Evolutionary conservation across 2,113 vertebrate genomes (phyloP).

Genomic region (Triplophysa siluroides): DNA sequence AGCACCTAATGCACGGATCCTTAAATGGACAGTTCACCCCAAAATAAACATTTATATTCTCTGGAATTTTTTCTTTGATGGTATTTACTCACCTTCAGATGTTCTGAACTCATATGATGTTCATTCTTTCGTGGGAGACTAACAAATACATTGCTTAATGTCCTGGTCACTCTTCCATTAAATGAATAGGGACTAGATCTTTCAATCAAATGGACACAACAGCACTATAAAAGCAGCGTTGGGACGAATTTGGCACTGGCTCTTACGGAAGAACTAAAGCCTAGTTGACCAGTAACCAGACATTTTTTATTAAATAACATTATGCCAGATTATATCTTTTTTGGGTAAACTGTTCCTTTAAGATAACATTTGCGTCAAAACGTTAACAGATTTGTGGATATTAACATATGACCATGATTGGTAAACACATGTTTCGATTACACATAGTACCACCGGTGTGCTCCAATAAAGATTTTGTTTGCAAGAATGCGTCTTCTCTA

Average conservation of each 20-base stretch:
- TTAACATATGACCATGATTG: not conserved
- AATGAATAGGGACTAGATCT: not conserved
- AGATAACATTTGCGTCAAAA: not conserved
- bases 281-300: no score
- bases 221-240: no score
- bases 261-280: no score
- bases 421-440: not conserved
- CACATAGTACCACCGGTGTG: not conserved
- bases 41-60: not conserved
- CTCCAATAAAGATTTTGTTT: slow-evolving; percentile 6
- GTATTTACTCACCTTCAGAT: not conserved
- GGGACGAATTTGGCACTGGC: no score
- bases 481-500: slow-evolving; percentile 43
- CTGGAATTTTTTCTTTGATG: not conserved
- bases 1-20: slow-evolving; percentile 20
- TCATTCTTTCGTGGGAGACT: not conserved
- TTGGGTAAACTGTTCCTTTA: slow-evolving; percentile 4
- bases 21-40: not conserved
- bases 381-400: not conserved
- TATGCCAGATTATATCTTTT: not conserved
- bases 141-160: not conserved
- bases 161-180: no score
- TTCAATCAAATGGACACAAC: not conserved
- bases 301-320: no score
- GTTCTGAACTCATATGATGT: not conserved